phyloP scores from a whole-genome alignment of 2,888 invertebrate genomes.

The Antheraea yamamai region DNA sequence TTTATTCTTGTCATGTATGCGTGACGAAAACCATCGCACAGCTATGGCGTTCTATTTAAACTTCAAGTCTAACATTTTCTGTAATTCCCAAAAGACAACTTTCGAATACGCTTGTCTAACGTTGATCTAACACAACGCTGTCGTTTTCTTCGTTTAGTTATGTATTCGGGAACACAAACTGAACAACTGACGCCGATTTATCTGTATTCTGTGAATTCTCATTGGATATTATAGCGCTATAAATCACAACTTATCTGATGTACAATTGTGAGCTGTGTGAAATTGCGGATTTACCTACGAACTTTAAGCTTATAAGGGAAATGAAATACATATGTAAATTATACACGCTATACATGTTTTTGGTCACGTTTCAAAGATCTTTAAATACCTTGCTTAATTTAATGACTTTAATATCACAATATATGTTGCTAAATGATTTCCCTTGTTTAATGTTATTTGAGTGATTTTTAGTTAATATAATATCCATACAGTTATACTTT shows the following conservation, averaged over 20 bases:
- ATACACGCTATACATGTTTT: not conserved
- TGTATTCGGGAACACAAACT: conserved; percentile 1
- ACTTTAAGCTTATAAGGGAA: not conserved
- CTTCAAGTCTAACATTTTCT: not conserved
- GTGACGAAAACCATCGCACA: too few relatives aligned
- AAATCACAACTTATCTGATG: conserved; percentile 22
- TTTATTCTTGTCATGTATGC: too few relatives aligned
- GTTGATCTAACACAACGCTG: not conserved
- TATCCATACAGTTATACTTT: too few relatives aligned
- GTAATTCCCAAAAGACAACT: not conserved
- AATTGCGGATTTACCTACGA: conserved; percentile 15
- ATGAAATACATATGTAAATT: not conserved
- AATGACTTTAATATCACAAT: too few relatives aligned
- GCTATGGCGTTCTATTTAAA: not conserved
- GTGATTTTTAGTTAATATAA: too few relatives aligned
- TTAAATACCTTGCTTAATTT: too few relatives aligned
- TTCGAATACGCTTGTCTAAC: not conserved
- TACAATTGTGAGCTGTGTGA: conserved; percentile 17
- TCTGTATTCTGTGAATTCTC: conserved; percentile 29
- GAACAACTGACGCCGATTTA: conserved; percentile 47
- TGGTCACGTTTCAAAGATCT: not conserved
- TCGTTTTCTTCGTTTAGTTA: conserved; percentile 1
- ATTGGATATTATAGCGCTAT: conserved; percentile 16
- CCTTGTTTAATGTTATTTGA: too few relatives aligned
- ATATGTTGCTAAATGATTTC: too few relatives aligned